phyloP scores from a whole-genome alignment of 2,797 vertebrate species.

The Gallinago stenura region DNA sequence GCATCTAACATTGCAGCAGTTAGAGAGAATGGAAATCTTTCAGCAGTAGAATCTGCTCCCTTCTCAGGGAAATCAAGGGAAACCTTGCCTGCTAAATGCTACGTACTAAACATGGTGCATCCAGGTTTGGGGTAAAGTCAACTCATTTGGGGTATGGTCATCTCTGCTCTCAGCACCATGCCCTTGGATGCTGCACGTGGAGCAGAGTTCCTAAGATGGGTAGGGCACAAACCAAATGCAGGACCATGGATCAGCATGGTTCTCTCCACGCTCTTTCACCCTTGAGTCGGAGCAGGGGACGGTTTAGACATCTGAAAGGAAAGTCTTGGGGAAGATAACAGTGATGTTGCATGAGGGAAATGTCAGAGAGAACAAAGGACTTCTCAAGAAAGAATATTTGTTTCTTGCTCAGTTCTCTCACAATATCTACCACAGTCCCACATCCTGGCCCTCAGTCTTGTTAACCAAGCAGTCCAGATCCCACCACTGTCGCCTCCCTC shows the following conservation, averaged over 20 bases:
- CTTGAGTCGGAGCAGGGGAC: accelerated
- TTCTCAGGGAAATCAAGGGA: not conserved
- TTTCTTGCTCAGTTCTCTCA: not conserved
- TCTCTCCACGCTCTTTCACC: not conserved
- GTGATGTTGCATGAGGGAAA: not conserved
- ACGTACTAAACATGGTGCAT: not conserved
- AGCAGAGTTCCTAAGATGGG: not conserved
- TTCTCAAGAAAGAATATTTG: not conserved
- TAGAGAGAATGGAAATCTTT: not conserved
- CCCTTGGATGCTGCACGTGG: not conserved
- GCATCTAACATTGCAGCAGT: not conserved
- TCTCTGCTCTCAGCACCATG: not conserved
- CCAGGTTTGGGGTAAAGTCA: not conserved
- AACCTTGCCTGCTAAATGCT: not conserved
- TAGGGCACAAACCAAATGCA: not conserved
- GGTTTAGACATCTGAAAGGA: not conserved
- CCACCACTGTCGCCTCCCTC: not conserved
- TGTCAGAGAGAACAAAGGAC: not conserved
- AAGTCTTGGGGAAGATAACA: not conserved
- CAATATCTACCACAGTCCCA: not conserved
- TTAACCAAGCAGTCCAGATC: accelerated
- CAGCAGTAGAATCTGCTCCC: not conserved
- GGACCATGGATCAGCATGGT: not conserved
- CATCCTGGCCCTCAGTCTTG: not conserved
- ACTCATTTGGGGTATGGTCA: not conserved